These are phyloP conservation scores for Lasiurus cinereus DNA, from an alignment of 2,113 vertebrate species.

Conservation along the genomic window DNA sequence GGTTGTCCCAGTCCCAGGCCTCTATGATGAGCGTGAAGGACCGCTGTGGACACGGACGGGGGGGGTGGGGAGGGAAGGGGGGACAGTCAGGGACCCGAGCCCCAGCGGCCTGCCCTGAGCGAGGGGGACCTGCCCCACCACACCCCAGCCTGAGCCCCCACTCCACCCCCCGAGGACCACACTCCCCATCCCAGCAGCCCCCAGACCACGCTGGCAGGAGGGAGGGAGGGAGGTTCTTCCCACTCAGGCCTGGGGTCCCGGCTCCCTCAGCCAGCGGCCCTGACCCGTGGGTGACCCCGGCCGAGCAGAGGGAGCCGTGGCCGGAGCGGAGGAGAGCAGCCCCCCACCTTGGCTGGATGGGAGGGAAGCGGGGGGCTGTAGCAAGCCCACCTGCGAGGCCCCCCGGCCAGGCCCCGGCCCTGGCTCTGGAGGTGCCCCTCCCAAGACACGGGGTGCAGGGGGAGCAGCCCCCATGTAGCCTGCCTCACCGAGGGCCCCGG, in stretches of 20 bases:
- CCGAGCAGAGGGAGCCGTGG: rapidly evolving
- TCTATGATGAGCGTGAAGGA: conserved; percentile 95
- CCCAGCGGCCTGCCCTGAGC: not conserved
- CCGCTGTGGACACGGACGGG: conserved; percentile 90
- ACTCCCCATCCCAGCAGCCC: not conserved
- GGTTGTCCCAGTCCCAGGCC: conserved; percentile 97
- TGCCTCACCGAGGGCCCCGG: rapidly evolving
- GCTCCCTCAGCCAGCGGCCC: not conserved
- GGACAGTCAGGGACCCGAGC: conserved; percentile 51
- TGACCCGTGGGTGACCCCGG: rapidly evolving
- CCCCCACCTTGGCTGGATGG: too few species aligned
- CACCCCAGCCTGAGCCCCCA: rapidly evolving
- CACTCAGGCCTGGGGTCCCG: not conserved
- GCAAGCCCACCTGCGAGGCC: not conserved
- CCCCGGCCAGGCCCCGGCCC: too few species aligned
- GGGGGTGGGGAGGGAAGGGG: not conserved
- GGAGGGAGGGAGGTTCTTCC: not conserved
- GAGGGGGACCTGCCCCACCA: rapidly evolving
- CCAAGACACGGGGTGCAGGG: rapidly evolving
- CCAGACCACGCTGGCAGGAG: rapidly evolving
- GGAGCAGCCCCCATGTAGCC: rapidly evolving
- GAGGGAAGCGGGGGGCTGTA: too few species aligned
- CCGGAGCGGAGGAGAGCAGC: too few species aligned
- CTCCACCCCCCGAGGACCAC: not conserved
- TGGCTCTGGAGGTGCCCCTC: not conserved